A percentile compares a stretch with the other conserved stretches of the same genome.
Evolutionary conservation across 2,113 vertebrate species (phyloP).

Genomic region (Ahaetulla prasina): DNA sequence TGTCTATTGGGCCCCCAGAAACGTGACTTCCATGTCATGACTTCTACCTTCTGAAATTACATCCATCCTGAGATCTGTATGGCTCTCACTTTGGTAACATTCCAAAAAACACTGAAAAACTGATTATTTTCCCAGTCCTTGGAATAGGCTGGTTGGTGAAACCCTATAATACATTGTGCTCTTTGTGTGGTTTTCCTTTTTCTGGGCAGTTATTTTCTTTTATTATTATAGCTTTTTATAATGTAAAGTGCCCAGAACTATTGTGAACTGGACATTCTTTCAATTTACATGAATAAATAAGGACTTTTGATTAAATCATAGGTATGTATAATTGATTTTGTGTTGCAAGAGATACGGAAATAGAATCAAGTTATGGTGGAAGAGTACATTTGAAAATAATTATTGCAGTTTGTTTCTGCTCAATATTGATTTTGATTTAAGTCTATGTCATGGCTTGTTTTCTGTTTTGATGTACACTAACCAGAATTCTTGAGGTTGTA

Average conservation of each 20-base stretch:
- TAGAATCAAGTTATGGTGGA: slow-evolving; percentile 37
- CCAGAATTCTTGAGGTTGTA: neutral
- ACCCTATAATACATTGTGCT: neutral
- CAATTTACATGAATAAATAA: neutral
- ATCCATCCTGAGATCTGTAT: neutral
- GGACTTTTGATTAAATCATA: slow-evolving; percentile 1
- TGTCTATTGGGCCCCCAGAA: neutral
- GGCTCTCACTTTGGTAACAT: neutral
- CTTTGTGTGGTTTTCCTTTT: neutral
- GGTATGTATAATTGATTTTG: neutral
- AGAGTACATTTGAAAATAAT: neutral
- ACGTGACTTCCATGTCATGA: neutral
- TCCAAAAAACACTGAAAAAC: neutral
- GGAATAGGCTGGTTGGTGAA: neutral
- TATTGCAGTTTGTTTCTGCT: neutral
- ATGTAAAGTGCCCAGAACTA: neutral
- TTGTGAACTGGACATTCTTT: neutral
- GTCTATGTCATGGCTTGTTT: neutral
- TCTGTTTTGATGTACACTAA: neutral
- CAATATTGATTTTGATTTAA: neutral
- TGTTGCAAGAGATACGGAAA: slow-evolving; percentile 15
- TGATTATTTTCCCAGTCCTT: neutral
- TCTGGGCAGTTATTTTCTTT: neutral
- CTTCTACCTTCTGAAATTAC: neutral
- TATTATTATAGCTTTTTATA: neutral